Evolutionary conservation across 2,888 invertebrate species (phyloP).

Genomic region (Hirtodrosophila alboralis): DNA sequence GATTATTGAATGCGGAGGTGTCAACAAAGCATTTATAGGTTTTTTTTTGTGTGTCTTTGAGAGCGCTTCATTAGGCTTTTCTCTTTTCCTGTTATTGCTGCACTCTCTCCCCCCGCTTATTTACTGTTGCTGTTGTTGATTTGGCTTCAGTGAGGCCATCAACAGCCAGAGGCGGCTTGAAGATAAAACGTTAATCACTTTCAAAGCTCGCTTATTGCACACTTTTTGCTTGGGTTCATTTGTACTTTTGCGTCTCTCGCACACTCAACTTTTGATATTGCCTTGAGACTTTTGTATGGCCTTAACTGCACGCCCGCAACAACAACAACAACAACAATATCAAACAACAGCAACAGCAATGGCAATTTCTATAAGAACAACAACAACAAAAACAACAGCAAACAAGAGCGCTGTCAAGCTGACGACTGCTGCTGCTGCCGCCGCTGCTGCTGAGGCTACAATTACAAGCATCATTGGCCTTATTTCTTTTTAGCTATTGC

Average conservation of each 20-base stretch:
- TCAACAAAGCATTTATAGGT: too few species aligned
- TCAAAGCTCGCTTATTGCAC: slow-evolving; percentile 49
- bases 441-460: slow-evolving; percentile 61
- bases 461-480: slow-evolving; percentile 78
- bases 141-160: slow-evolving; percentile 50
- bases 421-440: slow-evolving; percentile 51
- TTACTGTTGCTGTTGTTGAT: slow-evolving; percentile 1
- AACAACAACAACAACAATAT: slow-evolving; percentile 24
- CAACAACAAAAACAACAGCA: slow-evolving; percentile 40
- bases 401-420: slow-evolving; percentile 27
- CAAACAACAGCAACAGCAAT: slow-evolving; percentile 11
- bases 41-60: too few species aligned
- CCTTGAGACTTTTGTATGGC: slow-evolving; percentile 58
- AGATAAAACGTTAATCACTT: slow-evolving; percentile 72
- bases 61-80: too few species aligned
- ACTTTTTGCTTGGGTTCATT: slow-evolving; percentile 42
- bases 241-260: slow-evolving; percentile 18
- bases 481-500: slow-evolving; percentile 60
- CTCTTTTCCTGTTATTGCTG: too few species aligned
- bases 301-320: slow-evolving; percentile 54
- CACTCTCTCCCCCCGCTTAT: slow-evolving; percentile 7
- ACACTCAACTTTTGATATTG: slow-evolving; percentile 34
- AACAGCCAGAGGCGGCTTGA: slow-evolving; percentile 18
- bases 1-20: too few species aligned
- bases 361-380: slow-evolving; percentile 7